Percentiles rank a stretch among this genome's conserved stretches.
Evolutionary conservation across 2,888 invertebrate species (phyloP).

Genomic region (Hemicrepidius hirtus): DNA sequence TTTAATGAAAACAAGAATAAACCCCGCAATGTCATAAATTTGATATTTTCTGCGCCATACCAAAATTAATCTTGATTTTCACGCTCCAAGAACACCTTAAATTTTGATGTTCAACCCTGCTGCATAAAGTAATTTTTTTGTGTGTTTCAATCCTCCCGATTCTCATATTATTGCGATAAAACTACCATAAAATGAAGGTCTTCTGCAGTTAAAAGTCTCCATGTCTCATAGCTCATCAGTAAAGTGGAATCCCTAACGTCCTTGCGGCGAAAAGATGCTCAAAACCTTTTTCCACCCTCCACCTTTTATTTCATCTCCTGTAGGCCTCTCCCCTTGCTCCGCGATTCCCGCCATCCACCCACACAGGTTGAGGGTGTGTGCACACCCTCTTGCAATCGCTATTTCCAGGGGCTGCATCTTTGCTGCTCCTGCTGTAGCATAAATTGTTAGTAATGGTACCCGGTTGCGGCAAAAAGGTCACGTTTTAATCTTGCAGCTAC

Average conservation of each 20-base stretch:
- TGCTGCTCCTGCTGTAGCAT: conserved; percentile 29
- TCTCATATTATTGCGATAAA: conserved; percentile 18
- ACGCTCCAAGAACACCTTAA: neutral
- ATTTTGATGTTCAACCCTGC: neutral
- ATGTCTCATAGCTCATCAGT: conserved; percentile 21
- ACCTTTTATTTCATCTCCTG: conserved; percentile 55
- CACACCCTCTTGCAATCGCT: conserved; percentile 57
- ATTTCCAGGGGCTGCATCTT: conserved; percentile 51
- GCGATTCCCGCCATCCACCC: conserved; percentile 34
- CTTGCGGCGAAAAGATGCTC: conserved; percentile 38
- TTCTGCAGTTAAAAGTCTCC: conserved; percentile 2
- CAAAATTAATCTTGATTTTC: conserved; percentile 9
- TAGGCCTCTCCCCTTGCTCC: conserved; percentile 43
- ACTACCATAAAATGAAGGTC: neutral
- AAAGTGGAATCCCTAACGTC: conserved; percentile 13
- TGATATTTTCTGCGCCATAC: neutral
- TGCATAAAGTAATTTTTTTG: neutral
- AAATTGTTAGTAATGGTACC: conserved; percentile 30
- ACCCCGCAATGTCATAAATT: neutral
- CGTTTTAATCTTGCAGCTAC: conserved; percentile 38
- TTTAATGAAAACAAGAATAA: too few species aligned
- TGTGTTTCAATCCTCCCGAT: neutral
- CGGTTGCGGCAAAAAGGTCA: conserved; percentile 39
- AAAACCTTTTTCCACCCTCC: conserved; percentile 54
- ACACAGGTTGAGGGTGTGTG: conserved; percentile 51